Percentiles rank a stretch among this genome's conserved stretches.
Conservation (phyloP, 2,113 vertebrate species). For the Silurus asotus region DNA sequence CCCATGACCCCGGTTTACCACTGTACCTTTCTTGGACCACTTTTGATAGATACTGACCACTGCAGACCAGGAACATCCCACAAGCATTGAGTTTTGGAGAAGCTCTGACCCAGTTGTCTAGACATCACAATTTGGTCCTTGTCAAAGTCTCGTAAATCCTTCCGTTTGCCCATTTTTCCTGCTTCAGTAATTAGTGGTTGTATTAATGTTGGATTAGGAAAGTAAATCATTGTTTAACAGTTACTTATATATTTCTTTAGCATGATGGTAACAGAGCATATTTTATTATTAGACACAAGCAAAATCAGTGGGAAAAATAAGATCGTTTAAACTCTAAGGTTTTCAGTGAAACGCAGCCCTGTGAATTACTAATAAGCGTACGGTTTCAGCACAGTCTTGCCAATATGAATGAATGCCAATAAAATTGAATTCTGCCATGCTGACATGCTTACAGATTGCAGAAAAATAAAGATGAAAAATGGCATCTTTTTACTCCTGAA, state of each 20-base stretch:
- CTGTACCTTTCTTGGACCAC: too few species aligned
- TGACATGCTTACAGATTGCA: constrained; percentile 22
- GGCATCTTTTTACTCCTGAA: constrained; percentile 39
- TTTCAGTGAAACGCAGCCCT: neutral
- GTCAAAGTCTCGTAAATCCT: too few species aligned
- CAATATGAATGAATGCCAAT: constrained; percentile 29
- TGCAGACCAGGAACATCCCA: too few species aligned
- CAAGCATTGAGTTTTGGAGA: too few species aligned
- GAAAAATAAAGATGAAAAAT: constrained; percentile 46
- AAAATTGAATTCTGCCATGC: constrained; percentile 40
- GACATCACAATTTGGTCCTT: too few species aligned
- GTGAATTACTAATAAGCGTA: constrained; percentile 24
- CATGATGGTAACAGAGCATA: neutral
- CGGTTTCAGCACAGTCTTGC: constrained; percentile 16
- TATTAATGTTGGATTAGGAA: neutral
- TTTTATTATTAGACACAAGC: neutral
- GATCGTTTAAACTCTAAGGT: constrained; percentile 1
- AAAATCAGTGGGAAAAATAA: neutral
- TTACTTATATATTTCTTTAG: neutral
- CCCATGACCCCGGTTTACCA: too few species aligned
- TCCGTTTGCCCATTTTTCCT: too few species aligned
- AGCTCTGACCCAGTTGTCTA: too few species aligned
- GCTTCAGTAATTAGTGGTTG: neutral
- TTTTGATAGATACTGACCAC: too few species aligned
- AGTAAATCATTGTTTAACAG: neutral